Conservation (phyloP, 1,140 invertebrate species). For the Ridgeia piscesae region DNA sequence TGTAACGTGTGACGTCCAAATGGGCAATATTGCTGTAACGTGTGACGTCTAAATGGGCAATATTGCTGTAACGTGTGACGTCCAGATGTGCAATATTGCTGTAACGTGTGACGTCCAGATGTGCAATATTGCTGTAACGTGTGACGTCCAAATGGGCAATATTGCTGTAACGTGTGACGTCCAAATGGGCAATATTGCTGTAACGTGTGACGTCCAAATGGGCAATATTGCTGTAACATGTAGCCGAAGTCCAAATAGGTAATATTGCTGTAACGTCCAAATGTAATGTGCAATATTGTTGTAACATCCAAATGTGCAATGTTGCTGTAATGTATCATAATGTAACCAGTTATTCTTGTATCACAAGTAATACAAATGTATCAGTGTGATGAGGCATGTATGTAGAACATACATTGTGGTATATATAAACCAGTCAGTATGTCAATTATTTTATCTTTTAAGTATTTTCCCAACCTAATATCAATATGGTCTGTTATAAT, state of each 20-base stretch:
- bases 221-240: too few species aligned
- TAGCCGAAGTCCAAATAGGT: not conserved
- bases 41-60: too few species aligned
- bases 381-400: not conserved
- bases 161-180: too few species aligned
- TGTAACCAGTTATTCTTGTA: not conserved
- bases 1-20: too few species aligned
- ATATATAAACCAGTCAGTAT: not conserved
- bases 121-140: not conserved
- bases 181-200: not conserved
- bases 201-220: too few species aligned
- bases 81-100: not conserved
- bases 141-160: too few species aligned
- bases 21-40: not conserved
- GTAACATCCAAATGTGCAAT: not conserved
- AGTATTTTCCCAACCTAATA: not conserved
- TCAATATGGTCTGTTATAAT: too few species aligned
- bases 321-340: not conserved
- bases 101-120: not conserved
- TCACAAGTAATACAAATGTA: not conserved
- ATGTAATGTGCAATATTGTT: too few species aligned
- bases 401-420: not conserved
- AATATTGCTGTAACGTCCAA: not conserved
- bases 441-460: not conserved
- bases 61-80: not conserved